Evolutionary conservation across 2,113 vertebrate genomes (phyloP).

Genomic region (Archilochus colubris): DNA sequence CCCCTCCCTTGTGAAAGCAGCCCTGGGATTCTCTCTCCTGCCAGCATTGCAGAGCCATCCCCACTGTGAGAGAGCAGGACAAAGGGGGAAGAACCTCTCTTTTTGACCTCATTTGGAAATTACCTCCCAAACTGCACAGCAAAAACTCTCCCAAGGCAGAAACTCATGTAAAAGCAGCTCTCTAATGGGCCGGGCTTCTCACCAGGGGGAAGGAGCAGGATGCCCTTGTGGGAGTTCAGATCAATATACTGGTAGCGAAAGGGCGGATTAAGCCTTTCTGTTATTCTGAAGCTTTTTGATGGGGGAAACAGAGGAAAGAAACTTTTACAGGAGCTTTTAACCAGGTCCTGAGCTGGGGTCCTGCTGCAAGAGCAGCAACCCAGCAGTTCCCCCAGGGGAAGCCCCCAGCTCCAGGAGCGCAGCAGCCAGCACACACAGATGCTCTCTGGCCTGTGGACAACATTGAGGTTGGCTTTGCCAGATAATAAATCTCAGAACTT

Average conservation of each 20-base stretch:
- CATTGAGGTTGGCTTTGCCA: background rate
- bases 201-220: background rate
- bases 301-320: background rate
- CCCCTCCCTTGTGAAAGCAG: background rate
- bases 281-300: background rate
- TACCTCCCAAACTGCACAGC: background rate
- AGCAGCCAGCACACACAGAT: background rate
- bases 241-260: background rate
- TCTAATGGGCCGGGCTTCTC: background rate
- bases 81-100: background rate
- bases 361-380: background rate
- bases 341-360: background rate
- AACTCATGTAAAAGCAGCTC: background rate
- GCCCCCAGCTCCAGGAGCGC: accelerated
- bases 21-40: background rate
- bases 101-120: background rate
- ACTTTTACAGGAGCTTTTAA: background rate
- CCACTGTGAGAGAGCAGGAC: background rate
- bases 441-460: background rate
- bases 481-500: background rate
- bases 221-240: background rate
- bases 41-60: background rate
- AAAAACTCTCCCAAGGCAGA: background rate
- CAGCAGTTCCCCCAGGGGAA: background rate
- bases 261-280: background rate